These are phyloP conservation scores for Epinephelus malabaricus DNA, from an alignment of 2,797 vertebrate genomes.

Conservation along the genomic window DNA sequence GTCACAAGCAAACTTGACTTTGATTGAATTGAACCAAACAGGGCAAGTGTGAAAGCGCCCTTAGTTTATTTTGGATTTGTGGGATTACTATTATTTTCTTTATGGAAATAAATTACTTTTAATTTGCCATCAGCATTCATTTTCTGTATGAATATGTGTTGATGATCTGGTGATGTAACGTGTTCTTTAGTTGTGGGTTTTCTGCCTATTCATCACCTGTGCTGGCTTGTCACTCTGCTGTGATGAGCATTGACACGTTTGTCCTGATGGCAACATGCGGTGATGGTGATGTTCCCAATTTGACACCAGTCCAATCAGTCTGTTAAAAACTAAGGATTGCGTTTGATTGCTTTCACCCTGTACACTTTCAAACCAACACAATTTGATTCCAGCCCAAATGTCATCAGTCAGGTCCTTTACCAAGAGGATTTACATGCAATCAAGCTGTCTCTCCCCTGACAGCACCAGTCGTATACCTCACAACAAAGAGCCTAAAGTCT, in stretches of 20 bases:
- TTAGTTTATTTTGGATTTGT: too few relatives aligned
- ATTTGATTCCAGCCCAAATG: slow-evolving; percentile 38
- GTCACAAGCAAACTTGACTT: background rate
- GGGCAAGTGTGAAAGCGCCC: too few relatives aligned
- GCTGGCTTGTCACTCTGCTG: slow-evolving; percentile 4
- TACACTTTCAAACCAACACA: slow-evolving; percentile 17
- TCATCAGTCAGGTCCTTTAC: slow-evolving; percentile 36
- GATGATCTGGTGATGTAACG: slow-evolving; percentile 2
- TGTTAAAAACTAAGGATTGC: slow-evolving; percentile 25
- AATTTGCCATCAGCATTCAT: too few relatives aligned
- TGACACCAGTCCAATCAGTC: slow-evolving; percentile 38
- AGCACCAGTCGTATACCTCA: slow-evolving; percentile 6
- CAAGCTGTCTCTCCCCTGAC: slow-evolving; percentile 28
- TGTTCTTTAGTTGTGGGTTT: background rate
- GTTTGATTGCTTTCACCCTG: slow-evolving; percentile 41
- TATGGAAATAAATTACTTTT: too few relatives aligned
- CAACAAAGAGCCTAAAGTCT: slow-evolving; percentile 23
- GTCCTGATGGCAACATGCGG: slow-evolving; percentile 36
- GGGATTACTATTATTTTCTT: too few relatives aligned
- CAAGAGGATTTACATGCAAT: slow-evolving; percentile 54
- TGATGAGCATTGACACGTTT: slow-evolving; percentile 31
- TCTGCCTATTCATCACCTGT: background rate
- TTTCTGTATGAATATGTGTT: background rate
- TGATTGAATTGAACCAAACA: too few relatives aligned
- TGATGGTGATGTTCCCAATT: slow-evolving; percentile 37